Percentiles rank a stretch among this genome's conserved stretches.
Conservation (phyloP, 2,113 vertebrate genomes). For the Megalops atlanticus region DNA sequence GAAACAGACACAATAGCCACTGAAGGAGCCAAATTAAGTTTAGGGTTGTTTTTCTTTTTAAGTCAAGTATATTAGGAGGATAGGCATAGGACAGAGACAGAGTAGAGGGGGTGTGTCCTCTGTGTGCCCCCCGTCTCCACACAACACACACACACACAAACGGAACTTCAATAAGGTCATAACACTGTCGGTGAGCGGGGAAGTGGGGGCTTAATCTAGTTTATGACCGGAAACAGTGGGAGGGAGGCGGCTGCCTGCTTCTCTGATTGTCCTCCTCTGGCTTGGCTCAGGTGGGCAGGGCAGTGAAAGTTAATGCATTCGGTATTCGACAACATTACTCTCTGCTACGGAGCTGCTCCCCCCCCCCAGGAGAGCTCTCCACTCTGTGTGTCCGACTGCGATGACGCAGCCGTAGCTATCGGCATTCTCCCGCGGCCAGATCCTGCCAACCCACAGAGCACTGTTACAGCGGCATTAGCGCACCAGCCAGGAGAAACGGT, state of each 20-base stretch:
- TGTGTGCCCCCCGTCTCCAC: not conserved
- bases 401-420: not conserved
- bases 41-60: slow-evolving; percentile 29
- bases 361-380: slow-evolving; percentile 51
- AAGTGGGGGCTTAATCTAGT: slow-evolving; percentile 60
- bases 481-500: too few relatives aligned
- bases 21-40: slow-evolving; percentile 40
- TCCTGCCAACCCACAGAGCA: too few relatives aligned
- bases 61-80: not conserved
- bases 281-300: slow-evolving; percentile 64
- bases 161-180: slow-evolving; percentile 21
- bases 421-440: too few relatives aligned
- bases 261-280: slow-evolving; percentile 63
- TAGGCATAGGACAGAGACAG: not conserved
- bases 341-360: too few relatives aligned
- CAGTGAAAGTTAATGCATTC: slow-evolving; percentile 53
- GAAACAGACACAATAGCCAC: slow-evolving; percentile 21
- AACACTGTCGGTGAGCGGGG: slow-evolving; percentile 23
- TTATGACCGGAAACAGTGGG: slow-evolving; percentile 61
- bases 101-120: slow-evolving; percentile 21
- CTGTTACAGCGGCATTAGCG: not conserved
- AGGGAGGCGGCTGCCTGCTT: slow-evolving; percentile 57
- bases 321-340: slow-evolving; percentile 40
- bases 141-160: slow-evolving; percentile 40
- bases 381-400: not conserved